phyloP scores from a whole-genome alignment of 2,113 vertebrate genomes.

The Tamias sibiricus region DNA sequence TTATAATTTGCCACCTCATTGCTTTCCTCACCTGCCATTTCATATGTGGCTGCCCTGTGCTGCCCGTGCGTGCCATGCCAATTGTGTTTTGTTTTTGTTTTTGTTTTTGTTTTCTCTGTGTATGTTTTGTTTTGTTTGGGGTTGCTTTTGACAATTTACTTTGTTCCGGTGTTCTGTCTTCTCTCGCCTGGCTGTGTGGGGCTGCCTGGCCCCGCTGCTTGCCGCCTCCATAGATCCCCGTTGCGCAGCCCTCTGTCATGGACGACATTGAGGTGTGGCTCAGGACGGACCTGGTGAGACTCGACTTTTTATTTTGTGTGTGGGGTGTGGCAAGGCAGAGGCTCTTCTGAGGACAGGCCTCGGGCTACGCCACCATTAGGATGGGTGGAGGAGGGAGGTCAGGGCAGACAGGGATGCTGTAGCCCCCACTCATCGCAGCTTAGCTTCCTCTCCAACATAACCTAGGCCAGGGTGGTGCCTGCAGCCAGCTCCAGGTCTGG shows the following conservation, averaged over 20 bases:
- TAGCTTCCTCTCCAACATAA: not conserved
- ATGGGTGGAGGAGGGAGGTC: not conserved
- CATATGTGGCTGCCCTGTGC: constrained; percentile 41
- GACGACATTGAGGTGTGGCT: constrained; percentile 99
- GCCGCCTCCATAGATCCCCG: constrained; percentile 92
- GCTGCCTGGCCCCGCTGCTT: constrained; percentile 89
- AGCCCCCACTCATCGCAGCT: too few species aligned
- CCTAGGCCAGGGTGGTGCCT: not conserved
- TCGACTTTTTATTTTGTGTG: constrained; percentile 85
- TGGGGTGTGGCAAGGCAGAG: constrained; percentile 48
- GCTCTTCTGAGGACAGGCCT: constrained; percentile 4
- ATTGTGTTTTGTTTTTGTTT: not conserved
- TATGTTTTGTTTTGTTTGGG: constrained; percentile 80
- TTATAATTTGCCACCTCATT: constrained; percentile 73
- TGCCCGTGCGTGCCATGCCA: constrained; percentile 22
- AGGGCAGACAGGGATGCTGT: not conserved
- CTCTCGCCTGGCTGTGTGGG: constrained; percentile 86
- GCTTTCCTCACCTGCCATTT: constrained; percentile 80
- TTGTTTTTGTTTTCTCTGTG: constrained; percentile 53
- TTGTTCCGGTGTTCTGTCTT: constrained; percentile 86
- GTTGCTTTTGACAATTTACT: constrained; percentile 86
- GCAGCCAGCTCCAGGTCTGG: not conserved
- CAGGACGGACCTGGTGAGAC: constrained; percentile 99
- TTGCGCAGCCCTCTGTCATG: constrained; percentile 98
- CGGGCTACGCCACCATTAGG: not conserved